Conservation (phyloP, 2,797 vertebrate genomes). For the Halcyon badia region DNA sequence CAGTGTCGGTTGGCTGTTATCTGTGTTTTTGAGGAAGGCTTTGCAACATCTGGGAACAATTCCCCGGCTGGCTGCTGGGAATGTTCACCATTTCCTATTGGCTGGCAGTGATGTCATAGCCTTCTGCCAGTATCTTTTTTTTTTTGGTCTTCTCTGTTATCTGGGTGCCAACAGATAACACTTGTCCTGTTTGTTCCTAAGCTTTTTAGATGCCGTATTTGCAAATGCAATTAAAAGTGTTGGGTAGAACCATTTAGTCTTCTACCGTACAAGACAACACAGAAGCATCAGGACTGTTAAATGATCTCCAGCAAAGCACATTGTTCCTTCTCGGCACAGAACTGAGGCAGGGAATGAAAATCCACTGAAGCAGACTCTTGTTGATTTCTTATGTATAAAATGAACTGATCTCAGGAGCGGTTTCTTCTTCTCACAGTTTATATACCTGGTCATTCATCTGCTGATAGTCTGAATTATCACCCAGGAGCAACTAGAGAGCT, state of each 20-base stretch:
- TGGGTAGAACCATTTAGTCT: not conserved
- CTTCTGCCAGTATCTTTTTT: not conserved
- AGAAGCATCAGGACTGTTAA: not conserved
- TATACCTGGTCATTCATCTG: not conserved
- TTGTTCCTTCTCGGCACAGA: not conserved
- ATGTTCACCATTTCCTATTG: not conserved
- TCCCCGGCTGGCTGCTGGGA: slow-evolving; percentile 4
- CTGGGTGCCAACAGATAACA: not conserved
- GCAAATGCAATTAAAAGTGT: not conserved
- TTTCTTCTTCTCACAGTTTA: not conserved
- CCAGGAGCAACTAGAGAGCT: not conserved
- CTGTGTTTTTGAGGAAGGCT: slow-evolving; percentile 11
- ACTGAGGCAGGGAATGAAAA: not conserved
- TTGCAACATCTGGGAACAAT: slow-evolving; percentile 34
- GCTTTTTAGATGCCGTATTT: not conserved
- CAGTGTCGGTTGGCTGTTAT: not conserved
- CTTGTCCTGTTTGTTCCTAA: not conserved
- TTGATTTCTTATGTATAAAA: not conserved
- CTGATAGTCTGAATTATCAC: not conserved
- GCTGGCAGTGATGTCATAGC: slow-evolving; percentile 47
- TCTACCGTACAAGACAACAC: not conserved
- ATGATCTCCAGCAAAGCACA: not conserved
- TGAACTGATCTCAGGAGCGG: not conserved
- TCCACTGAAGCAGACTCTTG: not conserved
- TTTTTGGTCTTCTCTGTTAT: not conserved